Base-by-base conservation (phyloP, 1,140 invertebrate genomes). In the Platyscapa corneri region DNA sequence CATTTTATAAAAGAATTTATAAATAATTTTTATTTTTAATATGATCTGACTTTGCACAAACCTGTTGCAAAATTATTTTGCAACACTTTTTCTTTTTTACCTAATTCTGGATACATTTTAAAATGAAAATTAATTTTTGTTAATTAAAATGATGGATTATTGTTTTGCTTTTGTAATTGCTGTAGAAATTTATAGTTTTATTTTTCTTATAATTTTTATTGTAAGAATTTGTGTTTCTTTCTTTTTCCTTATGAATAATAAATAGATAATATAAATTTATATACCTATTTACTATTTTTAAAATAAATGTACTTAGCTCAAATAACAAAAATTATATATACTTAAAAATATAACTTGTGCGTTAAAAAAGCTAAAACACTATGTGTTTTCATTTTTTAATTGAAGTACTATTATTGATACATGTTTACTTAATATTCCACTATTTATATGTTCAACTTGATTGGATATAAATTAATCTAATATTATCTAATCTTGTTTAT, bases 1-100 rank as follows among this genome's bases (percentile, higher is more conserved):
- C 32, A n/a, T 27, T 80, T 80, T 78, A 85, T 34, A 84, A 78
- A 84, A 84, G 49, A 78, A 60, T 53, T 67, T 30, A 39, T 34
- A 42, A 64, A 79, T 37, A 46, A 77, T 56, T 56, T 65, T 77
- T 67, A 39, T 70, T 75, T 30, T 76, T 77, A 86, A 86, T n/a
- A n/a, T n/a, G 27, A 67, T 70, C 49, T 12, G 32, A 82, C 23
- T 67, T 27, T 39, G 27, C 27, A 82, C 37, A 76, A 82, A 82
- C 49, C 78, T 78, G 23, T 56, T 84, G n/a, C 75, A 84, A 84
- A 78, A 49, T 65, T 32, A 1, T 64, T 30, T 74, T 34, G 82
- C 37, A 84, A 64, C n/a, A 74, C 39, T 49, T 74, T 75, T 65
- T 1, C 8, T 74, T 60, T 76, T 64, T 83, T 32, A 64, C 39